These are phyloP conservation scores for Platichthys flesus DNA, from an alignment of 2,113 vertebrate species.

Conservation along the genomic window DNA sequence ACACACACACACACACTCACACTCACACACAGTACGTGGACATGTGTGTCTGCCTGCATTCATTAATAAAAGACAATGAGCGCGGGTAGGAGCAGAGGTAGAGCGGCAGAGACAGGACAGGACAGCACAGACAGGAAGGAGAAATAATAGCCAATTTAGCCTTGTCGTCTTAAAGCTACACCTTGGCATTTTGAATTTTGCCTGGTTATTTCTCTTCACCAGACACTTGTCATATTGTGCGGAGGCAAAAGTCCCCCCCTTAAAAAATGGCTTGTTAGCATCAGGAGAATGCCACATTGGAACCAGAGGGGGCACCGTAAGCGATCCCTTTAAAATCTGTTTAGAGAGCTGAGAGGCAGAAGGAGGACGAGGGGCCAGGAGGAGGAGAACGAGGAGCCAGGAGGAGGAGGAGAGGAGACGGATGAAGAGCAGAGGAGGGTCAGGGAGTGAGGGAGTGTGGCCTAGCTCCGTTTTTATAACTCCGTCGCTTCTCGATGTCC, in stretches of 20 bases:
- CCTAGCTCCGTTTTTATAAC: conserved; percentile 38
- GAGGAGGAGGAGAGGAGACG: conserved; percentile 17
- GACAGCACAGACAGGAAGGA: conserved; percentile 53
- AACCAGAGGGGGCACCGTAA: conserved; percentile 58
- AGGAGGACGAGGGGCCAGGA: neutral
- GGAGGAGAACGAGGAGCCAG: neutral
- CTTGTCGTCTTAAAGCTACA: conserved; percentile 70
- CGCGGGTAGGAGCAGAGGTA: conserved; percentile 5
- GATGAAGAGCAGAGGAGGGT: conserved; percentile 42
- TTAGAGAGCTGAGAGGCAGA: neutral
- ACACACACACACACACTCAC: conserved; percentile 8
- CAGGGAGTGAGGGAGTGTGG: conserved; percentile 16
- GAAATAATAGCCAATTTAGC: conserved; percentile 79
- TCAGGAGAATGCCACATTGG: conserved; percentile 48
- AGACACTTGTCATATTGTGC: conserved; percentile 62
- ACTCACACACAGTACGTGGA: conserved; percentile 3
- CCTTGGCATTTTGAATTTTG: conserved; percentile 71
- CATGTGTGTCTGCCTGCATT: conserved; percentile 35
- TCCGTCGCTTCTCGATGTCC: conserved; percentile 14
- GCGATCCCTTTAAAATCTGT: conserved; percentile 52
- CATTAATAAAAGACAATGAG: conserved; percentile 61
- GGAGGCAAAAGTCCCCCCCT: conserved; percentile 33
- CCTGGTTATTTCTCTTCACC: conserved; percentile 61
- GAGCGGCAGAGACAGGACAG: conserved; percentile 71
- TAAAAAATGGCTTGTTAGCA: conserved; percentile 72